Evolutionary conservation across 2,113 vertebrate species (phyloP).

Genomic region (Synodontis membranacea): DNA sequence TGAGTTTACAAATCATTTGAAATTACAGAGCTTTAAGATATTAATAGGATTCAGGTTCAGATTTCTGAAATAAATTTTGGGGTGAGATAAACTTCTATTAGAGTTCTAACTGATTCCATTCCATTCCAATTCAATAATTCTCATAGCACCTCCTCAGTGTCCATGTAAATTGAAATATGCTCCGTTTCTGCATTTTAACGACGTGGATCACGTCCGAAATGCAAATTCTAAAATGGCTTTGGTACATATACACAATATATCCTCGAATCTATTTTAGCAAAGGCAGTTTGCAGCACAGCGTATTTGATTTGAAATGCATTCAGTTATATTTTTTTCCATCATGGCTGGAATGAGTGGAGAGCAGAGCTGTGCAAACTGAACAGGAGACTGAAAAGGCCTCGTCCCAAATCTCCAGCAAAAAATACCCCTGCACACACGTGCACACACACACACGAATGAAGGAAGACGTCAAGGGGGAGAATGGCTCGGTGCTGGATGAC

Average conservation of each 20-base stretch:
- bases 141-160: no score
- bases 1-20: background rate
- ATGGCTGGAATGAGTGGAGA: background rate
- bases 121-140: background rate
- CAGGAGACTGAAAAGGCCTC: slow-evolving; percentile 35
- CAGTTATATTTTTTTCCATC: background rate
- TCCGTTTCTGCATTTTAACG: background rate
- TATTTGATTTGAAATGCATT: slow-evolving; percentile 17
- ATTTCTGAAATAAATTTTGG: background rate
- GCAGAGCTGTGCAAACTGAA: slow-evolving; percentile 32
- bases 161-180: background rate
- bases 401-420: background rate
- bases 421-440: background rate
- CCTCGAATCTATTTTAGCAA: background rate
- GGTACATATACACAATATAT: slow-evolving; percentile 30
- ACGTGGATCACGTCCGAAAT: slow-evolving; percentile 14
- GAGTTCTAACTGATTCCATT: background rate
- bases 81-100: background rate
- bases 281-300: background rate
- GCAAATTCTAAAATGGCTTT: background rate
- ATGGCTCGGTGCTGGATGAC: slow-evolving; percentile 28
- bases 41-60: background rate
- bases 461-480: background rate
- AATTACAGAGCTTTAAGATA: background rate
- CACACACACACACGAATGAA: background rate